Conservation (phyloP, 2,888 invertebrate genomes). For the Drosophila meridionalis region DNA sequence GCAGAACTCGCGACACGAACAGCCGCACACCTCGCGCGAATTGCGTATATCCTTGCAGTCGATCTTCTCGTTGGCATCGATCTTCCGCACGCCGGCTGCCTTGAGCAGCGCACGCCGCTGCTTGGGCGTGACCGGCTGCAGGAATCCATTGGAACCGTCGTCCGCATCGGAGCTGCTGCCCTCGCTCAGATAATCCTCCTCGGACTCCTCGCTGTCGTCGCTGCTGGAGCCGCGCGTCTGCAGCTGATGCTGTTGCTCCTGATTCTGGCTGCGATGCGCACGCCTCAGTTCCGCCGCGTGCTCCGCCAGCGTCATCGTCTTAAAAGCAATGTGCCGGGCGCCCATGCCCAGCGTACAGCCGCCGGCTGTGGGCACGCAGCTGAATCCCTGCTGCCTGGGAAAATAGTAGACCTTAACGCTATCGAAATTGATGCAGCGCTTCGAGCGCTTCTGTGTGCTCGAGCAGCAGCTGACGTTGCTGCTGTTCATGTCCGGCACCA, state of each 20-base stretch:
- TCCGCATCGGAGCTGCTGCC: slow-evolving; percentile 93
- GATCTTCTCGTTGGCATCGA: slow-evolving; percentile 96
- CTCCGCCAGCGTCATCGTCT: slow-evolving; percentile 93
- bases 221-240: slow-evolving; percentile 87
- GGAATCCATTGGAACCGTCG: slow-evolving; percentile 94
- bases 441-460: slow-evolving; percentile 87
- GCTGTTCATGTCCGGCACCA: slow-evolving; percentile 49
- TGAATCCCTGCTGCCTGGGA: slow-evolving; percentile 95
- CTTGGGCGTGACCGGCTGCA: slow-evolving; percentile 96
- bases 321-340: slow-evolving; percentile 88
- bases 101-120: slow-evolving; percentile 94
- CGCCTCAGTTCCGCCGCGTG: slow-evolving; percentile 95
- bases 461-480: slow-evolving; percentile 16
- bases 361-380: slow-evolving; percentile 95
- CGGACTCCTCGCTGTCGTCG: slow-evolving; percentile 94
- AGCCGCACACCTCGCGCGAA: slow-evolving; percentile 97
- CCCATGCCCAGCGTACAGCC: slow-evolving; percentile 98
- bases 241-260: slow-evolving; percentile 81
- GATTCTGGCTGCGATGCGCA: slow-evolving; percentile 92
- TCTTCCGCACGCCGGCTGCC: slow-evolving; percentile 97
- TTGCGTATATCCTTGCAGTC: slow-evolving; percentile 96
- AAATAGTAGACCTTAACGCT: slow-evolving; percentile 98
- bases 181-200: slow-evolving; percentile 90
- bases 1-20: slow-evolving; percentile 96
- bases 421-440: slow-evolving; percentile 94